Percentiles rank a stretch among this genome's conserved stretches.
Conservation (phyloP, 2,113 vertebrate genomes). For the Bambusicola thoracicus region DNA sequence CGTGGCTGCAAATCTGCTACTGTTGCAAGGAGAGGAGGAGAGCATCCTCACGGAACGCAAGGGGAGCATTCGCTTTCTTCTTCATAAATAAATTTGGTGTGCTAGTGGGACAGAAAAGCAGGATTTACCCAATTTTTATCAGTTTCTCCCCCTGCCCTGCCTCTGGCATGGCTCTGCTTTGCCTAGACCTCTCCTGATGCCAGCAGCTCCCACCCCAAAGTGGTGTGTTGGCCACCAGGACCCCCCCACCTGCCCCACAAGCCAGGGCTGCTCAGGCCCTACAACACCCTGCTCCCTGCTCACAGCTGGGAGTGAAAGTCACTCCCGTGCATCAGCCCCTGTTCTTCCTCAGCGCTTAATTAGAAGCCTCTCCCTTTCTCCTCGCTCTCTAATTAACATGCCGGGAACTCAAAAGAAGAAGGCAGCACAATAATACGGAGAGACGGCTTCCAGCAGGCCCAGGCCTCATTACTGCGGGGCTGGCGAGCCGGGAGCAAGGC, state of each 20-base stretch:
- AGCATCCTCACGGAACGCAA: neutral
- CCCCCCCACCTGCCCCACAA: no score
- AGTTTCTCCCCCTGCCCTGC: neutral
- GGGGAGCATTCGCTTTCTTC: neutral
- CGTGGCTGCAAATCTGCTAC: constrained; percentile 33
- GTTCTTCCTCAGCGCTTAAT: constrained; percentile 82
- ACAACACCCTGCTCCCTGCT: constrained; percentile 74
- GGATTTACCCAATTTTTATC: neutral
- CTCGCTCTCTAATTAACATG: constrained; percentile 87
- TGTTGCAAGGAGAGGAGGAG: neutral
- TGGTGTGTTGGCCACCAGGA: neutral
- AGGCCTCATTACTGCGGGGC: constrained; percentile 79
- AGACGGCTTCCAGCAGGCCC: constrained; percentile 76
- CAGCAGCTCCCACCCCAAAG: neutral
- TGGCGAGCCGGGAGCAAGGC: constrained; percentile 59
- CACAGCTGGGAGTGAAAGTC: constrained; percentile 86
- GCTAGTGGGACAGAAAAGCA: neutral
- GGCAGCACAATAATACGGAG: constrained; percentile 78
- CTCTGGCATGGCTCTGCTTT: neutral
- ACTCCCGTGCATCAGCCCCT: constrained; percentile 76
- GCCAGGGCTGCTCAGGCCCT: constrained; percentile 77
- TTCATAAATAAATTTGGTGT: neutral
- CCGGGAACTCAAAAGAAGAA: constrained; percentile 76
- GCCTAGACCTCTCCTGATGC: neutral
- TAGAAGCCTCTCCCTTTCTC: constrained; percentile 84